Base-by-base conservation (phyloP, 2,888 invertebrate genomes). In the Caenorhabditis japonica region DNA sequence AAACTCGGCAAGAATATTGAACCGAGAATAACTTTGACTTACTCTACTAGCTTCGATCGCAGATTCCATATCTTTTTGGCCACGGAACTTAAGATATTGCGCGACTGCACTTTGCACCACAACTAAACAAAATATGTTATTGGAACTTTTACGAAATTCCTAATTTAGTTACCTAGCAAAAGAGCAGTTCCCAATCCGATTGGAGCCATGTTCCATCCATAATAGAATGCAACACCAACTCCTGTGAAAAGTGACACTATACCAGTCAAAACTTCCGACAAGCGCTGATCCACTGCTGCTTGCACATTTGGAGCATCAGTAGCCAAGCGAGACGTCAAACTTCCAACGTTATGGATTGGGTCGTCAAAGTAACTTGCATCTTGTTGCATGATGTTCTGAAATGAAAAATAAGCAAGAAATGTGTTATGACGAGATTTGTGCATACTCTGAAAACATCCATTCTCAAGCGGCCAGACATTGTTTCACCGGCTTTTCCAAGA, bases 331-430 rank as follows among this genome's bases (percentile, higher is more conserved):
- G 88, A 87, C 15, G 88, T 86, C 39, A 89, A 73, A 70, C 86
- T 88, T n/a, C 89, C 88, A 34, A 87, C 79, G 12, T 87, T 85
- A 76, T 88, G 87, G n/a, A 84, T 80, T 21, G 87, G 84, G 25
- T 88, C 80, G 80, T 90, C 89, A 71, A 89, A 89, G 88, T 89
- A 90, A n/a, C 85, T 88, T 15, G 89, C 85, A 55, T 89, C 87
- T 81, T 85, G 82, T 27, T 72, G 73, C 43, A 89, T 68, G 44
- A 89, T 87, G 61, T 88, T 88, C 64, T 83, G 75, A 64, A 89
- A 87, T 12, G 0, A 25, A 17, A 34, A 27, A 17, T 25, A 25
- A 0, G 10, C 17, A 33, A 4, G 1, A 4, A 13, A 41, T 15
- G 1, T 44, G 39, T 38, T 15, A 23, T 13, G 15, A n/a, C 4